Percentiles rank a stretch among this genome's conserved stretches.
phyloP scores from a whole-genome alignment of 1,140 invertebrate species.

The Kradibia gibbosae region DNA sequence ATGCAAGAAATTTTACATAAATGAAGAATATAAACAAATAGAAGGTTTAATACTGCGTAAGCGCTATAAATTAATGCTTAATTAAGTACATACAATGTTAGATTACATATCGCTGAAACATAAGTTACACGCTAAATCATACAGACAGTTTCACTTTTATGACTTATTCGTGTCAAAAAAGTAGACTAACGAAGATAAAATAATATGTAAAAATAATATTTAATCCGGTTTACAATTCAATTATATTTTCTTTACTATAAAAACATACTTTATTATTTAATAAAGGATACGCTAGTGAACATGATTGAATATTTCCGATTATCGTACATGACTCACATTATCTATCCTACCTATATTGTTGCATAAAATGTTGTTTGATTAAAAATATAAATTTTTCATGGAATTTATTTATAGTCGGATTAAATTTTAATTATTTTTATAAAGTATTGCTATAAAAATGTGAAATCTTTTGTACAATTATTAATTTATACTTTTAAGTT shows the following conservation, averaged over 20 bases:
- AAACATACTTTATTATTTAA: slow-evolving; percentile 5
- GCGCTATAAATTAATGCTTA: slow-evolving; percentile 52
- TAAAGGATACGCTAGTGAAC: neutral
- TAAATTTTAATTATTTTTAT: slow-evolving; percentile 11
- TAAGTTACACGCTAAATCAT: slow-evolving; percentile 27
- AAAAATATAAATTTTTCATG: slow-evolving; percentile 2
- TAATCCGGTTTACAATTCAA: neutral
- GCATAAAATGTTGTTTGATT: slow-evolving; percentile 10
- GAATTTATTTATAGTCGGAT: neutral
- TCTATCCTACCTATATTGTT: neutral
- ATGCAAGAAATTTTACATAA: slow-evolving; percentile 19
- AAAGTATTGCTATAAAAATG: neutral
- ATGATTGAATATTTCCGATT: slow-evolving; percentile 4
- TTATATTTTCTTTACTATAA: neutral
- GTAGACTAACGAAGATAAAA: slow-evolving; percentile 12
- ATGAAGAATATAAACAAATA: slow-evolving; percentile 34
- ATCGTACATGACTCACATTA: slow-evolving; percentile 5
- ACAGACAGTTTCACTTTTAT: slow-evolving; percentile 37
- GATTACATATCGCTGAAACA: slow-evolving; percentile 39
- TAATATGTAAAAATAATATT: slow-evolving; percentile 17
- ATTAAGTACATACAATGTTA: slow-evolving; percentile 44
- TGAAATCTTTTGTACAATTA: neutral
- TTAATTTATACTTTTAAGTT: too few species aligned
- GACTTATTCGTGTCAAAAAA: neutral
- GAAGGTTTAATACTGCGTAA: slow-evolving; percentile 56